These are phyloP conservation scores for Anoplophora glabripennis DNA, from an alignment of 1,140 invertebrate species.

Conservation along the genomic window DNA sequence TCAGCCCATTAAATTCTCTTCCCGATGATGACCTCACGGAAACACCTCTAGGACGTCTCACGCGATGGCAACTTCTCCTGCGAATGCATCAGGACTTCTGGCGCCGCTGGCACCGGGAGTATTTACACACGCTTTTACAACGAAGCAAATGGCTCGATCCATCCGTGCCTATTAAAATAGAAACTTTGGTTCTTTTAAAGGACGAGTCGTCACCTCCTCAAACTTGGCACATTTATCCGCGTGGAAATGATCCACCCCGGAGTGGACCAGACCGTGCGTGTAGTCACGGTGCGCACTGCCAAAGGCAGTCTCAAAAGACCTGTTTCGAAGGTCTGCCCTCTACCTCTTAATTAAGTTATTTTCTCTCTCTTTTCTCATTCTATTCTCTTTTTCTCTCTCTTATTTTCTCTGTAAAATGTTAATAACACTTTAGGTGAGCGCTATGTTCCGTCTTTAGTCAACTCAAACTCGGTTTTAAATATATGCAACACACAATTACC, in stretches of 20 bases:
- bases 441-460: not conserved
- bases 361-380: no score
- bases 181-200: constrained; percentile 17
- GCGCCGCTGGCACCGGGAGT: constrained; percentile 13
- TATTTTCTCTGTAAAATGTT: constrained; percentile 43
- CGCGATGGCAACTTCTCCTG: no score
- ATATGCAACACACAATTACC: constrained; percentile 32
- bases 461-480: no score
- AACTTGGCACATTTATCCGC: constrained; percentile 35
- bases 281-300: constrained; percentile 28
- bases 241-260: constrained; percentile 40
- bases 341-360: no score
- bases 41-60: no score
- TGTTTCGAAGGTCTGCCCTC: no score
- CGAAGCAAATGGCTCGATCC: constrained; percentile 18
- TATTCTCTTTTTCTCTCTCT: constrained; percentile 31
- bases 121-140: constrained; percentile 26
- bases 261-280: constrained; percentile 37
- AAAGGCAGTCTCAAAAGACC: no score
- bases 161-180: not conserved
- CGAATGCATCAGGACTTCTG: no score
- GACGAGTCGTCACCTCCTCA: constrained; percentile 23
- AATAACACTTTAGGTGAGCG: constrained; percentile 31
- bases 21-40: no score
- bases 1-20: no score